Base-by-base conservation (phyloP, 1,140 invertebrate genomes). In the Charaxes varanes region DNA sequence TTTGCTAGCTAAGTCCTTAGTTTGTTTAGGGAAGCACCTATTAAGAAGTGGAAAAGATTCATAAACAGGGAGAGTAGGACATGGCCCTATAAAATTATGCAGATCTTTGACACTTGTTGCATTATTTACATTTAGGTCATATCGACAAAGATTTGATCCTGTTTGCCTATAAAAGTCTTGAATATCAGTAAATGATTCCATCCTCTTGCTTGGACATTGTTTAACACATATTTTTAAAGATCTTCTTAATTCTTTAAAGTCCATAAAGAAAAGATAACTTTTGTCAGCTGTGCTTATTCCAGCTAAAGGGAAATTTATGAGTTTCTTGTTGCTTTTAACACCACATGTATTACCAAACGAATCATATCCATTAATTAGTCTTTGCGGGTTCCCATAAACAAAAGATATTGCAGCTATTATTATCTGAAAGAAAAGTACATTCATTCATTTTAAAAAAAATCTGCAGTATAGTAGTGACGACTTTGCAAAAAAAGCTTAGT, bases 331-430 rank as follows among this genome's bases (percentile, higher is more conserved):
- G 45, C 90, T 90, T 52, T 91, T 89, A 26, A 92, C 90, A 12
- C 95, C 95, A 83, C 96, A 98, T 16, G 94, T 95, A 76, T 98
- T 97, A n/a, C 96, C 96, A 86, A 95, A 97, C 50, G 94, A 96
- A 73, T 98, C 96, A 81, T 94, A 96, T 26, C 96, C 96, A 87
- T 96, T 94, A 41, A 96, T 91, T 3, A 97, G 87, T 45, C 95
- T 87, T 52, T 91, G 76, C 2, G 95, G 94, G 85, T 95, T 94
- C 0, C 96, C 95, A 84, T 95, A 94, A 4, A 94, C 91, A 68
- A 96, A 90, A 1, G 95, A 93, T 84, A 96, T 96, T 4, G 90
- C 91, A 6, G 94, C 93, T 46, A 97, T 92, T 45, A 94, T 87
- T 55, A 95, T 90, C 93, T 94, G 53, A 62, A 72, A 51, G 45